These are phyloP conservation scores for Polydrusus pterygomalis DNA, from an alignment of 2,888 invertebrate genomes.

Conservation along the genomic window DNA sequence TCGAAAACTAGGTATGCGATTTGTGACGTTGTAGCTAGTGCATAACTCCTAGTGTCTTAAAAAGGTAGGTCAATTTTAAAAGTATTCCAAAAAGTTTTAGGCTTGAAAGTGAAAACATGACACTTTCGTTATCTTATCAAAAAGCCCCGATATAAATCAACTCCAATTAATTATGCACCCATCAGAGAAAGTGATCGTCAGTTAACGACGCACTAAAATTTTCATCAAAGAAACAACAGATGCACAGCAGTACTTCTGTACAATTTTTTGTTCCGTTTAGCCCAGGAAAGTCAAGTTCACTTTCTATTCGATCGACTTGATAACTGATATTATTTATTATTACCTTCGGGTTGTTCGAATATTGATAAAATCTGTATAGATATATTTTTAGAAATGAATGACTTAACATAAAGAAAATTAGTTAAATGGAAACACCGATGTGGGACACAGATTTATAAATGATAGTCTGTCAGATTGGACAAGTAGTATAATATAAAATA, in stretches of 20 bases:
- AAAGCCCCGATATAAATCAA: neutral
- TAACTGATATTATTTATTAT: slow-evolving; percentile 7
- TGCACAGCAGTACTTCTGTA: slow-evolving; percentile 6
- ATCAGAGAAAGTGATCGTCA: slow-evolving; percentile 3
- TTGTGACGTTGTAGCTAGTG: too few relatives aligned
- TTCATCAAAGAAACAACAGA: slow-evolving; percentile 17
- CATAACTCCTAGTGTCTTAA: too few relatives aligned
- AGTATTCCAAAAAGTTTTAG: too few relatives aligned
- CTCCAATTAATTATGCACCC: neutral
- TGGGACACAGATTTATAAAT: neutral
- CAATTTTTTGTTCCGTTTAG: slow-evolving; percentile 16
- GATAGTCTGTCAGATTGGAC: too few relatives aligned
- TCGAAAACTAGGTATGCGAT: too few relatives aligned
- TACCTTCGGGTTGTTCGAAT: neutral
- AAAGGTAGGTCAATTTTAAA: too few relatives aligned
- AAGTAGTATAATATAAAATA: too few relatives aligned
- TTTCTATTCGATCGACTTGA: slow-evolving; percentile 22
- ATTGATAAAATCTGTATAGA: slow-evolving; percentile 5
- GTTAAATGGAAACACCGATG: neutral
- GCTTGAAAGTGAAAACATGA: neutral
- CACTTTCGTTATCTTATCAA: neutral
- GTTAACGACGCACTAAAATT: slow-evolving; percentile 15
- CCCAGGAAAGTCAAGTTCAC: slow-evolving; percentile 27
- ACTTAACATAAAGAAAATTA: neutral
- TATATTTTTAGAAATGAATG: neutral